Percentiles rank a stretch among this genome's conserved stretches.
Conservation (phyloP, 2,888 invertebrate genomes). For the Tridacna crocea region DNA sequence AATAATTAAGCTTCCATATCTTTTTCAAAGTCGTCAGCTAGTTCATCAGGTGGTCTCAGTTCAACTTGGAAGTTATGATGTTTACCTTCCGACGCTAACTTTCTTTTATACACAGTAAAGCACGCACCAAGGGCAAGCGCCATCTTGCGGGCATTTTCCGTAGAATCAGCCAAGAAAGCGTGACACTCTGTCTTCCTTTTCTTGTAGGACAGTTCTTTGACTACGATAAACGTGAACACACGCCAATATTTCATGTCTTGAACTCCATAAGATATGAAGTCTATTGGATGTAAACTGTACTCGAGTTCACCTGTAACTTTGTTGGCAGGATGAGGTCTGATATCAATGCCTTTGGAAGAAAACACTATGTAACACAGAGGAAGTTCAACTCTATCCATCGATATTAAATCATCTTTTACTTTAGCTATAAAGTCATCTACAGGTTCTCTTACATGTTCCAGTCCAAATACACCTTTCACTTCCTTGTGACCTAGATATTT, state of each 20-base stretch:
- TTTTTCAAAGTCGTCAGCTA: slow-evolving; percentile 67
- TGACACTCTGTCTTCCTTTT: slow-evolving; percentile 80
- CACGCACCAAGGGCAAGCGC: slow-evolving; percentile 77
- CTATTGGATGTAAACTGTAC: slow-evolving; percentile 78
- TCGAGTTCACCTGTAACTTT: slow-evolving; percentile 66
- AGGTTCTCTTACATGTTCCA: slow-evolving; percentile 80
- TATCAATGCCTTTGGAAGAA: slow-evolving; percentile 78
- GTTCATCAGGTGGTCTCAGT: slow-evolving; percentile 76
- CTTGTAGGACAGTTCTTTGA: slow-evolving; percentile 79
- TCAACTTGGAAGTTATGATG: slow-evolving; percentile 77
- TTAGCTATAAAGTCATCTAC: slow-evolving; percentile 80
- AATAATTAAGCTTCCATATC: slow-evolving; percentile 67
- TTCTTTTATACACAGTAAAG: slow-evolving; percentile 74
- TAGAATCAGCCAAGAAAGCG: slow-evolving; percentile 81
- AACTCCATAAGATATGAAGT: slow-evolving; percentile 83
- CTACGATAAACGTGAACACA: slow-evolving; percentile 83
- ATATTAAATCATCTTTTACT: slow-evolving; percentile 73
- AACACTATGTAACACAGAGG: slow-evolving; percentile 81
- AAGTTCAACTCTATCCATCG: slow-evolving; percentile 76
- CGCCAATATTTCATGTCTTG: slow-evolving; percentile 83
- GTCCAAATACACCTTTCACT: slow-evolving; percentile 79
- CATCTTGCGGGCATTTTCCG: slow-evolving; percentile 76
- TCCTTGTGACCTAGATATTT: slow-evolving; percentile 82
- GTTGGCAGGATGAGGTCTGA: slow-evolving; percentile 78
- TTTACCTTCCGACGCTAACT: slow-evolving; percentile 72